These are phyloP conservation scores for Drosophila testacea DNA, from an alignment of 2,888 invertebrate species.

Conservation along the genomic window DNA sequence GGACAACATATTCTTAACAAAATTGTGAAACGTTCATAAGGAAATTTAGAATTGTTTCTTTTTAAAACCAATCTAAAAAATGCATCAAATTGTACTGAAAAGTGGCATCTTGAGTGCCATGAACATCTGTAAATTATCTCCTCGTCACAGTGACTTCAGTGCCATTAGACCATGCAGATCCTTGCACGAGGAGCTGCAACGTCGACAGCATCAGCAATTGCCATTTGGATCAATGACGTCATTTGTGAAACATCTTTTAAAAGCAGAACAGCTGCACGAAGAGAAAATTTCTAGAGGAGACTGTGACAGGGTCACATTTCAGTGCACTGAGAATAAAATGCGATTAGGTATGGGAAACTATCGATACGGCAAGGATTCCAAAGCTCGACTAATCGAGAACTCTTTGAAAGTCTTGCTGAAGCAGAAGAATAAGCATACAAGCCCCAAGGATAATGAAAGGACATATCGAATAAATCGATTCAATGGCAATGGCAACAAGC, in stretches of 20 bases:
- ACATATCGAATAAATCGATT: background rate
- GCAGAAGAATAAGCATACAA: background rate
- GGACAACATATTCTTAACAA: background rate
- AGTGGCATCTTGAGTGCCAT: conserved; percentile 4
- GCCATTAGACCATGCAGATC: background rate
- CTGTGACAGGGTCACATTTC: background rate
- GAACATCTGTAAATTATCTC: background rate
- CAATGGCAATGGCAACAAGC: background rate
- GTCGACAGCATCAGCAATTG: background rate
- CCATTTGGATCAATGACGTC: conserved; percentile 2
- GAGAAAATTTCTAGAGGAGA: background rate
- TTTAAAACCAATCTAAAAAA: background rate
- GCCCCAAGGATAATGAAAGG: background rate
- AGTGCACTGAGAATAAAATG: background rate
- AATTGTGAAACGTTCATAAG: conserved; percentile 2
- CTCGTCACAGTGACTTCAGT: background rate
- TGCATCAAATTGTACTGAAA: conserved; percentile 2
- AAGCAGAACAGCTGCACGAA: background rate
- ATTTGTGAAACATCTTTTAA: background rate
- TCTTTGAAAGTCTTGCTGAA: background rate
- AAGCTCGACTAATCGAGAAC: background rate
- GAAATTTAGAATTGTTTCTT: background rate
- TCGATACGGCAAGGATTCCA: background rate
- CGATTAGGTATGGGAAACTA: background rate
- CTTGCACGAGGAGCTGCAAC: conserved; percentile 11